Evolutionary conservation across 2,113 vertebrate genomes (phyloP).

Genomic region (Garra rufa): DNA sequence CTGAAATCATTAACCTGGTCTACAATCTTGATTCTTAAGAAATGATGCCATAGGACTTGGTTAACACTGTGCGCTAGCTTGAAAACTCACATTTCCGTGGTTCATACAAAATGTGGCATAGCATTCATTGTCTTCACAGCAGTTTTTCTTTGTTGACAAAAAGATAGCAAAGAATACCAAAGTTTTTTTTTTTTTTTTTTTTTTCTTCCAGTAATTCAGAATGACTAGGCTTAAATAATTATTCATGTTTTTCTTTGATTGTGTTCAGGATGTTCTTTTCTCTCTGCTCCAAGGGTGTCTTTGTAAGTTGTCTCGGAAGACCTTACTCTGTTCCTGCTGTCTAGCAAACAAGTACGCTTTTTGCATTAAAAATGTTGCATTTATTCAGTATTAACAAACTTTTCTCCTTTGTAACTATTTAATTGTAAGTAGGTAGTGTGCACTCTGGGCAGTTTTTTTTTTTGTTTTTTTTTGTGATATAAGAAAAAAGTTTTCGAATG

Average conservation of each 20-base stretch:
- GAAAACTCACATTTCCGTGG: background rate
- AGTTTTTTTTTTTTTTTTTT: background rate
- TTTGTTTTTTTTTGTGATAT: background rate
- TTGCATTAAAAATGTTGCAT: background rate
- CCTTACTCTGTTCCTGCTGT: slow-evolving; percentile 5
- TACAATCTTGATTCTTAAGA: background rate
- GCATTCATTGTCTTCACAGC: background rate
- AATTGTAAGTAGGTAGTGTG: background rate
- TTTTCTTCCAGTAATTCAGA: background rate
- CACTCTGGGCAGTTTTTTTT: background rate
- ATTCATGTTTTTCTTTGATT: background rate
- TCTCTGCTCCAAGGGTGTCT: slow-evolving; percentile 8
- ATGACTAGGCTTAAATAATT: slow-evolving; percentile 1
- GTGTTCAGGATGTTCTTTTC: background rate
- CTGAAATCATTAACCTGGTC: background rate
- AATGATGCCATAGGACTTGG: background rate
- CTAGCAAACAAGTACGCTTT: slow-evolving; percentile 1
- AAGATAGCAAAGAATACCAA: background rate
- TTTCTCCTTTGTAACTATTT: background rate
- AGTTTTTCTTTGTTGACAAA: background rate
- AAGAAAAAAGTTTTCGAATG: background rate
- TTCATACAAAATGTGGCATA: background rate
- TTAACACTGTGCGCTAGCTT: background rate
- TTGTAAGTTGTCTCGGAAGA: slow-evolving; percentile 4
- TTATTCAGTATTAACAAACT: background rate